Evolutionary conservation across 2,888 invertebrate genomes (phyloP).

Genomic region (Lysandra bellargus): DNA sequence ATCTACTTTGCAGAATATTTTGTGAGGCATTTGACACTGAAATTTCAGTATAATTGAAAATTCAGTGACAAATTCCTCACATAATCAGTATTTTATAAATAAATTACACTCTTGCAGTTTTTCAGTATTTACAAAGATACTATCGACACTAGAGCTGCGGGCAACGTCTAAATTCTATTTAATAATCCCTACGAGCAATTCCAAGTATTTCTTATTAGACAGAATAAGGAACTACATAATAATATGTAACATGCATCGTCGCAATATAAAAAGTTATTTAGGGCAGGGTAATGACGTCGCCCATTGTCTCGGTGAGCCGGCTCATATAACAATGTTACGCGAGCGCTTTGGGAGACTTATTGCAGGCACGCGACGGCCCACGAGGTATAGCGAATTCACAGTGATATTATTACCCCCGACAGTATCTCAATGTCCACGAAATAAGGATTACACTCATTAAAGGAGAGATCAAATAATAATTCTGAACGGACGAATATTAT

Average conservation of each 20-base stretch:
- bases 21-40: background rate
- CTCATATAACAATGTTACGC: conserved; percentile 7
- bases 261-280: conserved; percentile 18
- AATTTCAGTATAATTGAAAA: no score
- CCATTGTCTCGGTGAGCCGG: background rate
- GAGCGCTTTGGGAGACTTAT: conserved; percentile 1
- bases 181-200: background rate
- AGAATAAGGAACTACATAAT: background rate
- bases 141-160: no score
- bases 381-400: background rate
- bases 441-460: no score
- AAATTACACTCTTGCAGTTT: no score
- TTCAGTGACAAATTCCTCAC: no score
- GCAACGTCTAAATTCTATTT: no score
- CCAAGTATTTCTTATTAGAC: background rate
- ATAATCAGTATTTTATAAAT: no score
- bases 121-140: no score
- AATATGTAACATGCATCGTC: background rate
- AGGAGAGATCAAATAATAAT: no score
- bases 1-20: background rate
- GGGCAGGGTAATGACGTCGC: conserved; percentile 6
- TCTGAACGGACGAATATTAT: background rate
- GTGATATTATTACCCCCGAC: background rate
- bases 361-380: background rate
- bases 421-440: background rate